Evolutionary conservation across 2,888 invertebrate species (phyloP), one percentile per base, ranked within the genome.

Genomic region (Odontomyia ornata): DNA sequence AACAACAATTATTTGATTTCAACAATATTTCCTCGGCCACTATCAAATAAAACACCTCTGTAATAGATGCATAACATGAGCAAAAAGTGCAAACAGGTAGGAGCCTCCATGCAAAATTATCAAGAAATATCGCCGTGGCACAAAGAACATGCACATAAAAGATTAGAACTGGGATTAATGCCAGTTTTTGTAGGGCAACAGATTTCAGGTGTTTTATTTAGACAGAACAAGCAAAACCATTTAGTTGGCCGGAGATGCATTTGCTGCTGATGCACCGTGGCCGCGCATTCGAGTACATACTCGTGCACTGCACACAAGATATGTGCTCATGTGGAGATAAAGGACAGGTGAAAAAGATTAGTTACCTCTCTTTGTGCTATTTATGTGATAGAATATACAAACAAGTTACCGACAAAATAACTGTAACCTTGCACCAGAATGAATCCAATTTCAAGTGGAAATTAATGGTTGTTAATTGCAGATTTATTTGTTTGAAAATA

Each of bases 171-270:
- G 52, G n/a, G 52, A 52, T 52, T 52, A 28, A 15, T 25, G 62
- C n/a, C 1, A 7, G 62, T n/a, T 27, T 62, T 62, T 62, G 25
- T 62, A 62, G 62, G 62, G 62, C 62, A 62, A 27, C 27, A 28
- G 18, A 62, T 62, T 28, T 62, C 27, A 62, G 62, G 62, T 62
- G 27, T 62, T 62, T 25, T 28, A 28, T 62, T 28, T 62, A 25
- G n/a, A 62, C 62, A 52, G 62, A 62, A 62, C 62, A 28, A 28
- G 62, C 27, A 62, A 62, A 62, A 15, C n/a, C 62, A 62, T 28
- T 62, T 62, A 27, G 15, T 25, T 18, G 18, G 18, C 52, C 15
- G 4, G 15, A 4, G 36, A 9, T 52, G 52, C 52, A 52, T 52
- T 13, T 52, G 52, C 9, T 36, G 36, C 36, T 36, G 36, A 36